Percentiles rank a stretch among this genome's conserved stretches.
Conservation (phyloP, 2,113 vertebrate genomes). For the Callopanchax toddi region DNA sequence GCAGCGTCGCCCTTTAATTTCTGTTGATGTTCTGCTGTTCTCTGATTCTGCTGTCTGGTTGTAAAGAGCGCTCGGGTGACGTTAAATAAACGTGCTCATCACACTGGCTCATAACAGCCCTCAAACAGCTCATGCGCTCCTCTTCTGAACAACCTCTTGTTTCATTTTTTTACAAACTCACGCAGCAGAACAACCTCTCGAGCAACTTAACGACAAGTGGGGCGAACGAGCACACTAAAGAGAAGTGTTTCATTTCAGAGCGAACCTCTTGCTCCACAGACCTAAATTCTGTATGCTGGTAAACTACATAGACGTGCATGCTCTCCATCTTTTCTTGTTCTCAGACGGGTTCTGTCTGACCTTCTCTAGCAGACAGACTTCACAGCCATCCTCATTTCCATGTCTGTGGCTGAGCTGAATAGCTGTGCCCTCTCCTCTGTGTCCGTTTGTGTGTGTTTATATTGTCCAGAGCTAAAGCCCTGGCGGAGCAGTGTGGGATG, state of each 20-base stretch:
- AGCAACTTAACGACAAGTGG: constrained; percentile 27
- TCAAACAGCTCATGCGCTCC: constrained; percentile 29
- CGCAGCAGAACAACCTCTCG: constrained; percentile 37
- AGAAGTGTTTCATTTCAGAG: constrained; percentile 14
- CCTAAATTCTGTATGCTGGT: constrained; percentile 24
- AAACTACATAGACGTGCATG: constrained; percentile 9
- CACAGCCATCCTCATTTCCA: constrained; percentile 56
- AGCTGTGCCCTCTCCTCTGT: constrained; percentile 22
- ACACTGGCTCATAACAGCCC: constrained; percentile 37
- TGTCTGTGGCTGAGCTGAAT: constrained; percentile 46
- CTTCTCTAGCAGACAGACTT: constrained; percentile 1
- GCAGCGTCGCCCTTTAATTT: not conserved
- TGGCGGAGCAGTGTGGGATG: constrained; percentile 48
- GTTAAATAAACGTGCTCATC: constrained; percentile 50
- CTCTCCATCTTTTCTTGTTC: not conserved
- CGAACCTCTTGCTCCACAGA: not conserved
- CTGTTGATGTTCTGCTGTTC: constrained; percentile 15
- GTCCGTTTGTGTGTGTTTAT: constrained; percentile 20
- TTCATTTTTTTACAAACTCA: constrained; percentile 20
- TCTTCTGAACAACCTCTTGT: constrained; percentile 40
- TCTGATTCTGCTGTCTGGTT: constrained; percentile 24
- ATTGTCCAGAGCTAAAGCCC: constrained; percentile 53
- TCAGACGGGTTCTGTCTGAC: constrained; percentile 7
- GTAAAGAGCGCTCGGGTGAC: constrained; percentile 18
- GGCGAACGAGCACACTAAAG: constrained; percentile 8